These are phyloP conservation scores for Epinephelus malabaricus DNA, from an alignment of 2,797 vertebrate genomes.

Conservation along the genomic window DNA sequence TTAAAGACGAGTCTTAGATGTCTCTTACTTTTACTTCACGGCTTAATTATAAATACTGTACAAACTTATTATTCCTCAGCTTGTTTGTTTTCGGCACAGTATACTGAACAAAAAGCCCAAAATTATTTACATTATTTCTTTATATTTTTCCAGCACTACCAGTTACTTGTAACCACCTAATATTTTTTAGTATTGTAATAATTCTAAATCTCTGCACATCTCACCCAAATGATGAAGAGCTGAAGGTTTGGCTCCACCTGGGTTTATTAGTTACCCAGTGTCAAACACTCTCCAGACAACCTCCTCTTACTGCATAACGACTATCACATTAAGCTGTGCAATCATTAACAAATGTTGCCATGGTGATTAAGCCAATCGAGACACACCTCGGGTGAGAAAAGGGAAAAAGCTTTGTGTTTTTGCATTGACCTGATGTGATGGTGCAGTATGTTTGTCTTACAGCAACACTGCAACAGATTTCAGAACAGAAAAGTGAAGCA, in stretches of 20 bases:
- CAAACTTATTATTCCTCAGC: background rate
- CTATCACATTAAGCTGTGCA: background rate
- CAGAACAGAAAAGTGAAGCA: conserved; percentile 1
- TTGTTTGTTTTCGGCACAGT: background rate
- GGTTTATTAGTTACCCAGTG: background rate
- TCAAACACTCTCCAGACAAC: background rate
- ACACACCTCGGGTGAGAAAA: conserved; percentile 3
- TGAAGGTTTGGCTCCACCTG: background rate
- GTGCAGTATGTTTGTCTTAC: background rate
- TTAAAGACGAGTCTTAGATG: background rate
- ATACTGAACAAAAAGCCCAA: background rate
- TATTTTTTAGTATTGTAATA: background rate
- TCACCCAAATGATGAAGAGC: background rate
- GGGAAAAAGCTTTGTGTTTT: no score
- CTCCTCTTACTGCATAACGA: background rate
- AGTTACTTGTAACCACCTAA: background rate
- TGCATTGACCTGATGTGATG: no score
- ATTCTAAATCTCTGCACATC: background rate
- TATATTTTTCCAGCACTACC: background rate
- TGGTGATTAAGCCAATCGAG: background rate
- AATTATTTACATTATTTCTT: background rate
- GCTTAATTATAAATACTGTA: no score
- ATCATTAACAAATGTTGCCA: conserved; percentile 33
- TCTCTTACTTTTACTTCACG: no score
- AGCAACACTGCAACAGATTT: background rate